Conservation (phyloP, 2,888 invertebrate species). For the Phania funesta region DNA sequence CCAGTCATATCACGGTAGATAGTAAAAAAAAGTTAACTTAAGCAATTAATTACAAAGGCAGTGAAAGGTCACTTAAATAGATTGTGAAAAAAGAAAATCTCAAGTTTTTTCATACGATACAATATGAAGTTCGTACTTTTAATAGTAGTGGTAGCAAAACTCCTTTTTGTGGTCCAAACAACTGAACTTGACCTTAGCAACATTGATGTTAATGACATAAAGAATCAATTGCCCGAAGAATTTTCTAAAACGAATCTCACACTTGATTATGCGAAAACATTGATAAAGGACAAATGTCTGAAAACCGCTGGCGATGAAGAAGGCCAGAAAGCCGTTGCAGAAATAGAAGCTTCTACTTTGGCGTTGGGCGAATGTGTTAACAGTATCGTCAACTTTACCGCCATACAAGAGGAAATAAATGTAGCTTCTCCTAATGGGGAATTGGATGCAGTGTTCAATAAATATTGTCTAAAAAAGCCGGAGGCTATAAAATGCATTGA, state of each 20-base stretch:
- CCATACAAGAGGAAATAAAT: slow-evolving; percentile 85
- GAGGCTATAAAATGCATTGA: slow-evolving; percentile 82
- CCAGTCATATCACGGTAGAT: slow-evolving; percentile 22
- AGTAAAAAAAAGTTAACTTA: slow-evolving; percentile 1
- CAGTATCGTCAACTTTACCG: slow-evolving; percentile 83
- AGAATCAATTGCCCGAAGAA: slow-evolving; percentile 73
- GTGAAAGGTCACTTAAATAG: slow-evolving; percentile 29
- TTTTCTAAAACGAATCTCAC: slow-evolving; percentile 74
- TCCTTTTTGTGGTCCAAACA: neutral
- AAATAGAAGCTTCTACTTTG: slow-evolving; percentile 80
- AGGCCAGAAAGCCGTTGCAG: slow-evolving; percentile 82
- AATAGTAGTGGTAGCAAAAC: slow-evolving; percentile 4
- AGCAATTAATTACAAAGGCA: slow-evolving; percentile 19
- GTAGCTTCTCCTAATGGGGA: slow-evolving; percentile 86
- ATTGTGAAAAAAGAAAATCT: slow-evolving; percentile 7
- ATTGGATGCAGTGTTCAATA: slow-evolving; percentile 86
- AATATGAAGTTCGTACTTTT: slow-evolving; percentile 33
- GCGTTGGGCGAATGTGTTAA: slow-evolving; percentile 82
- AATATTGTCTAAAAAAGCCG: slow-evolving; percentile 85
- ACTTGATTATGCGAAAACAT: slow-evolving; percentile 81
- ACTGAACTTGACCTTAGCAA: slow-evolving; percentile 68
- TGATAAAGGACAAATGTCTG: slow-evolving; percentile 85
- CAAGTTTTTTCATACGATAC: neutral
- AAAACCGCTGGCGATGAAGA: slow-evolving; percentile 82
- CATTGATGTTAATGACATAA: slow-evolving; percentile 72